These are phyloP conservation scores for Syrista parreyssii DNA, from an alignment of 2,888 invertebrate genomes.

Conservation along the genomic window DNA sequence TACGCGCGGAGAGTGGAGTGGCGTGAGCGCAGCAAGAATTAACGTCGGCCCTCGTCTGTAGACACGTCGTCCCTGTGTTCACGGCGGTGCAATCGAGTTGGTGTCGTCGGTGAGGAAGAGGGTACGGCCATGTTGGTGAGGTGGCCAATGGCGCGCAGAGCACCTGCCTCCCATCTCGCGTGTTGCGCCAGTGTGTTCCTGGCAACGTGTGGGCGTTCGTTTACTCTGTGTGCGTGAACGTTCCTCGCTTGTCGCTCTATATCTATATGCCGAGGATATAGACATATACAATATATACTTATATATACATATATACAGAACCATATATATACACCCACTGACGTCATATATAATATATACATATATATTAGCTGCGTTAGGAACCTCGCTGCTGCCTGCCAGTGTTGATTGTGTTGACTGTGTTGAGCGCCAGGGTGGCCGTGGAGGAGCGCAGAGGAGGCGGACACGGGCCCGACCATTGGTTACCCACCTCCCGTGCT, in stretches of 20 bases:
- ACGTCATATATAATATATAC: constrained; percentile 9
- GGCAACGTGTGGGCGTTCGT: constrained; percentile 54
- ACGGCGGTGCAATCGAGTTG: constrained; percentile 48
- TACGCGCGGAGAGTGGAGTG: background rate
- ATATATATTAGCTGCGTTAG: constrained; percentile 3
- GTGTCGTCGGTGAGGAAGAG: constrained; percentile 34
- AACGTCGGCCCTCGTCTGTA: constrained; percentile 13
- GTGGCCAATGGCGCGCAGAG: constrained; percentile 64
- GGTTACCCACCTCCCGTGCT: constrained; percentile 18
- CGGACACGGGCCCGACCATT: constrained; percentile 12
- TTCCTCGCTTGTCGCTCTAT: constrained; percentile 16
- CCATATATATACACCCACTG: background rate
- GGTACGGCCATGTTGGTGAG: constrained; percentile 63
- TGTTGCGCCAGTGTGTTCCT: constrained; percentile 51
- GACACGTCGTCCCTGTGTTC: constrained; percentile 41
- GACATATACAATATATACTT: constrained; percentile 23
- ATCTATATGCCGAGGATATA: background rate
- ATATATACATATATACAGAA: constrained; percentile 14
- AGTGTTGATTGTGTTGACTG: background rate
- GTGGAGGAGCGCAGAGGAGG: constrained; percentile 14
- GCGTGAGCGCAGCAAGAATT: constrained; percentile 1
- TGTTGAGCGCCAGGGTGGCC: constrained; percentile 9
- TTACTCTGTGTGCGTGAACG: constrained; percentile 39
- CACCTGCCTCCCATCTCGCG: constrained; percentile 63
- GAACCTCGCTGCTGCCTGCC: constrained; percentile 9